Evolutionary conservation across 2,113 vertebrate species (phyloP).

Genomic region (Hirundichthys speculiger): DNA sequence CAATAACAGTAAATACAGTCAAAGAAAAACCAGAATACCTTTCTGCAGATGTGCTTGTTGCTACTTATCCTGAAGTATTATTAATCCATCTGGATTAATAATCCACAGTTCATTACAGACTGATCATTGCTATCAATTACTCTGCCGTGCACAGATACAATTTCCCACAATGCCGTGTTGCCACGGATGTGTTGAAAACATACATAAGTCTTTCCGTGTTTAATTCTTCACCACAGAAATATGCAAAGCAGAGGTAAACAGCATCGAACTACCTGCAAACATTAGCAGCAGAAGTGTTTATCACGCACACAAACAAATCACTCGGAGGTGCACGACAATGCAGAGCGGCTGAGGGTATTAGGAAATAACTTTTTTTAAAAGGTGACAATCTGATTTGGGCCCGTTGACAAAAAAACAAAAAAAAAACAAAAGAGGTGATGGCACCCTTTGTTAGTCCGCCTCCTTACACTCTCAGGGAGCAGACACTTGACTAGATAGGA

Average conservation of each 20-base stretch:
- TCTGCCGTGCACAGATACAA: not conserved
- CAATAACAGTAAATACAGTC: no score
- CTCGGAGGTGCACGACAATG: constrained; percentile 1
- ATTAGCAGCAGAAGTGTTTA: constrained; percentile 1
- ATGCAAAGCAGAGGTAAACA: not conserved
- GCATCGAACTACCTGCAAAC: constrained; percentile 3
- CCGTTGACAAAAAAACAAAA: constrained; percentile 4
- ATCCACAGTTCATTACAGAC: no score
- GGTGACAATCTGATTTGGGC: constrained; percentile 17
- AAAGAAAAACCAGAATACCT: no score
- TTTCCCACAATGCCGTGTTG: not conserved
- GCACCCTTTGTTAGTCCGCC: constrained; percentile 26
- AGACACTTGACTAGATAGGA: constrained; percentile 69
- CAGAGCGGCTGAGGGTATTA: not conserved
- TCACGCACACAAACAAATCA: constrained; percentile 7
- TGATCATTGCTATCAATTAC: not conserved
- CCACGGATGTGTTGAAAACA: not conserved
- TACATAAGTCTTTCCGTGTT: not conserved
- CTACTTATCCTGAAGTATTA: no score
- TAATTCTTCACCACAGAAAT: not conserved
- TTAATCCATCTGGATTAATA: no score
- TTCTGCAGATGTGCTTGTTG: no score
- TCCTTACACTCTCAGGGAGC: constrained; percentile 36
- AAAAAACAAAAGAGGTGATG: constrained; percentile 20
- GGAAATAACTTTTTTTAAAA: constrained; percentile 17